Base-by-base conservation (phyloP, 2,888 invertebrate genomes). In the Idaea straminata region DNA sequence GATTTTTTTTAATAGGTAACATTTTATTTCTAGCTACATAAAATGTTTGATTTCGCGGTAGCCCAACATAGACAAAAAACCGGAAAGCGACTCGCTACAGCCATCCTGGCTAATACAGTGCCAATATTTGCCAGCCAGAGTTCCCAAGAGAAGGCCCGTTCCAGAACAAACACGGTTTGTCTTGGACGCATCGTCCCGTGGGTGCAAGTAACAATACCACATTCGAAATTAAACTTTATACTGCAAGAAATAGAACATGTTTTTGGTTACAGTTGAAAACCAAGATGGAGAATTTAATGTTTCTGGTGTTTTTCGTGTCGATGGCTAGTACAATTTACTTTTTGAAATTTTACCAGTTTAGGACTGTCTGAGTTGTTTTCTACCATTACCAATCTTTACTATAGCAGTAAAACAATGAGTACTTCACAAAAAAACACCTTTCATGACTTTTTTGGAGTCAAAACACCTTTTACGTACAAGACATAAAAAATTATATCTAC, bases 71-170 rank as follows among this genome's bases (percentile, higher is more conserved):
- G 70, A 67, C 63, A 70, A 74, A 75, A 73, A 77, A 79, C 76
- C 76, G 76, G 74, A 76, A 81, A 88, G 85, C 83, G 85, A 84
- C 83, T 86, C 80, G 87, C 85, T 87, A 84, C 82, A 77, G 75
- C 75, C 74, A 77, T 77, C 74, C 78, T 79, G 80, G 77, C 84
- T 89, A 88, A 89, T 88, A 87, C 85, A 86, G 78, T 83, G 83
- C 85, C 88, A 89, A 90, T 91, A 90, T 91, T 91, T 89, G 87
- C 77, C 77, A 78, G 77, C 75, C 77, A 77, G 78, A 78, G 77
- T 75, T 83, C 86, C 80, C 72, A 64, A 64, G 81, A 83, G 84
- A 82, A 77, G 74, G 79, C 78, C 72, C 76, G 79, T 72, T 72
- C 70, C 63, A 75, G 83, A 79, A 79, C 79, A 82, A 76, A 79